Base-by-base conservation (phyloP, 1,140 invertebrate genomes). In the Pseudomyrmex sp. region DNA sequence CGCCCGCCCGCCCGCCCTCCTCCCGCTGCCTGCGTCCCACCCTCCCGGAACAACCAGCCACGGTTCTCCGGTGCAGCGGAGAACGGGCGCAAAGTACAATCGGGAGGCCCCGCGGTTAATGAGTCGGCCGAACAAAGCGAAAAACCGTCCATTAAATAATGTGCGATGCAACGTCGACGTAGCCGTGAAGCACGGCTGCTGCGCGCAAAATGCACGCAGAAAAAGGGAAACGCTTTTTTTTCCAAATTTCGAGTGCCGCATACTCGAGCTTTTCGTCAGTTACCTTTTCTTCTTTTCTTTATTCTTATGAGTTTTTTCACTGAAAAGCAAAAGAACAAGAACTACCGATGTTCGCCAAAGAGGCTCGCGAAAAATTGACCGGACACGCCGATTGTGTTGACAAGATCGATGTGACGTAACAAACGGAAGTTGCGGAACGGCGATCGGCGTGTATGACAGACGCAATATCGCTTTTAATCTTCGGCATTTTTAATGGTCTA, bases 81-180 rank as follows among this genome's bases (percentile, higher is more conserved):
- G 86, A 88, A 88, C 91, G 83, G 74, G 88, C 84, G 87, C 89
- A 92, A 92, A 91, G 92, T 93, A 92, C 91, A 91, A 93, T 93
- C 92, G 91, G 83, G 89, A 90, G 90, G 82, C 86, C 89, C 88
- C 85, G 88, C 84, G 89, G 90, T 92, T 93, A 93, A 93, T 93
- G 92, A 93, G 92, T 93, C 91, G 85, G 85, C 86, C 88, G 91
- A 91, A 92, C 91, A 93, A 93, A 93, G 92, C 89, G 91, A 92
- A 92, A 93, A 93, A 92, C 91, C 87, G 88, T 92, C 89, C 92
- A 92, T 93, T 93, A 93, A 93, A 93, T 93, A 93, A 93, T 93
- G 92, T 89, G 91, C 91, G 85, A 92, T 93, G 91, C 91, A 92
- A 91, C 86, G 88, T 85, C 88, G 90, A 80, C 52, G 82, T 85